Conservation (phyloP, 1,140 invertebrate genomes). For the Meloidogyne chitwoodi region DNA sequence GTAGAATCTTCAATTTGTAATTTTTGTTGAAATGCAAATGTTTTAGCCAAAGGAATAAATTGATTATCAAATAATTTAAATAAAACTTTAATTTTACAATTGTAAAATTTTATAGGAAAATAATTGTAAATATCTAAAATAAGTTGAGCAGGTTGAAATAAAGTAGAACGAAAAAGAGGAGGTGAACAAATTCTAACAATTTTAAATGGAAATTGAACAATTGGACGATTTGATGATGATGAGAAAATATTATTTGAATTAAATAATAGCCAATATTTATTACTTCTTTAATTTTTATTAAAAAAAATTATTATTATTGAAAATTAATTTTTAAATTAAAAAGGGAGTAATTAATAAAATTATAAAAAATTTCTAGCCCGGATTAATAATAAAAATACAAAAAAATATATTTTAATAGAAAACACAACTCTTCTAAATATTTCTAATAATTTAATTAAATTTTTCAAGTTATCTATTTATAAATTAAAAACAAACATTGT, state of each 20-base stretch:
- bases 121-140: background rate
- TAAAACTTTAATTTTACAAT: background rate
- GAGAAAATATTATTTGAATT: background rate
- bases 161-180: background rate
- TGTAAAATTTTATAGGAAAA: background rate
- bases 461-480: too few species aligned
- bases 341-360: too few species aligned
- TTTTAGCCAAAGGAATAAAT: background rate
- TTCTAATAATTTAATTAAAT: too few species aligned
- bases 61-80: background rate
- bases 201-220: background rate
- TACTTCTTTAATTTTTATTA: background rate
- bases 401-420: too few species aligned
- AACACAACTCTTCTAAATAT: too few species aligned
- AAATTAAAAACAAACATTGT: too few species aligned
- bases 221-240: background rate
- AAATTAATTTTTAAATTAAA: too few species aligned
- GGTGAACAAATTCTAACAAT: background rate
- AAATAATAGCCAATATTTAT: background rate
- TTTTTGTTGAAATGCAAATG: background rate
- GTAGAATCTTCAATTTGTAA: background rate
- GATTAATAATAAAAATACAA: too few species aligned
- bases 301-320: background rate
- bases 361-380: too few species aligned
- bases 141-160: background rate